Conservation (phyloP, 2,113 vertebrate species). For the Catharus fuscescens region DNA sequence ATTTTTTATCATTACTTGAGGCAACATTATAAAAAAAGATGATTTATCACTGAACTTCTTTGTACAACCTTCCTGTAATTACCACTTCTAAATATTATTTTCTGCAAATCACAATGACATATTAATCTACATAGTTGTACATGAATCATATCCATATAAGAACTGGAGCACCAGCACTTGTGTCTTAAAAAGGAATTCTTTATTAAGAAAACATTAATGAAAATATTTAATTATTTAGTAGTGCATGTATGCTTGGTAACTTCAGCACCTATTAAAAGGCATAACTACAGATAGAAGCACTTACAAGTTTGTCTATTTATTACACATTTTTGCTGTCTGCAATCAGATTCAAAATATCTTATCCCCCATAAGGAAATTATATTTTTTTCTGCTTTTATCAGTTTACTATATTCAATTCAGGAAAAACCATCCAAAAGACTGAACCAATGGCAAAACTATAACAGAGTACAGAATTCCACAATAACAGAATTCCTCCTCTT, state of each 20-base stretch:
- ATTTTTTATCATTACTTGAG: not conserved
- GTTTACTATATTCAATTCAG: not conserved
- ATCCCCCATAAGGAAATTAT: not conserved
- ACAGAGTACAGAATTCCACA: not conserved
- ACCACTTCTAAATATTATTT: slow-evolving; percentile 9
- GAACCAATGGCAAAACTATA: not conserved
- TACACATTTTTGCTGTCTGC: not conserved
- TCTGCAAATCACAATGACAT: slow-evolving; percentile 4
- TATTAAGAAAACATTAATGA: not conserved
- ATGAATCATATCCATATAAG: not conserved
- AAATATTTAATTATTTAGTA: not conserved
- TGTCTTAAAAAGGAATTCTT: not conserved
- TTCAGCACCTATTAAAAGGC: not conserved
- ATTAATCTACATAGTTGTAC: not conserved
- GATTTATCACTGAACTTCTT: not conserved
- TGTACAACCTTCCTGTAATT: not conserved
- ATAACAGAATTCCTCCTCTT: not conserved
- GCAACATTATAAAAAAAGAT: not conserved
- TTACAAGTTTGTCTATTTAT: not conserved
- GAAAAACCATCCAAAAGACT: not conserved
- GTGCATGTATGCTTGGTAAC: not conserved
- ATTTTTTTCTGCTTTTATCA: not conserved
- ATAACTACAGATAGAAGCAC: not conserved
- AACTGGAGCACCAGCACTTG: not conserved
- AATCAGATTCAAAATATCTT: not conserved